phyloP scores from a whole-genome alignment of 2,113 vertebrate species.

The Hyaena hyaena region DNA sequence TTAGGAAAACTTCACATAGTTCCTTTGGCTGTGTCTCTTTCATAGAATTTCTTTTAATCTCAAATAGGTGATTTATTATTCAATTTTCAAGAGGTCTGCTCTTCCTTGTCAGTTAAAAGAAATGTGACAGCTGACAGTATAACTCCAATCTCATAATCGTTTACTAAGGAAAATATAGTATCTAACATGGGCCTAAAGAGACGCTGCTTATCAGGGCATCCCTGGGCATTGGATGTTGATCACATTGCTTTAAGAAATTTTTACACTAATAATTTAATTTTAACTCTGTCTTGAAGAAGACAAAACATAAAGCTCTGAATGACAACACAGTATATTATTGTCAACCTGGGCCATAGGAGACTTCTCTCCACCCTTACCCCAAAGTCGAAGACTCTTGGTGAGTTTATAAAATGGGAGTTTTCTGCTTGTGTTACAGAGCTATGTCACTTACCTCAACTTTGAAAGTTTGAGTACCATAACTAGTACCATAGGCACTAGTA shows the following conservation, averaged over 20 bases:
- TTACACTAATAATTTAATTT: slow-evolving; percentile 34
- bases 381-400: not conserved
- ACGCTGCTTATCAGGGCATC: not conserved
- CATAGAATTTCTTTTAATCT: not conserved
- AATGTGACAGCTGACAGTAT: not conserved
- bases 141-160: not conserved
- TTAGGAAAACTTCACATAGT: not conserved
- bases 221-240: not conserved
- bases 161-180: not conserved
- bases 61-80: not conserved
- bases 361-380: not conserved
- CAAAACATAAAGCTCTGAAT: not conserved
- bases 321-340: not conserved
- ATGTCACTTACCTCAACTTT: not conserved
- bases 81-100: not conserved
- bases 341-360: not conserved
- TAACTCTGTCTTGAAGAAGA: not conserved
- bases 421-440: not conserved
- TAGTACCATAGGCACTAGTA: not conserved
- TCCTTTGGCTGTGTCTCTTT: not conserved
- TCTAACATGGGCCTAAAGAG: not conserved
- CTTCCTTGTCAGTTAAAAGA: not conserved
- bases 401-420: not conserved
- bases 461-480: not conserved
- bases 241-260: not conserved